phyloP scores from a whole-genome alignment of 2,113 vertebrate species.

The Noctilio leporinus region DNA sequence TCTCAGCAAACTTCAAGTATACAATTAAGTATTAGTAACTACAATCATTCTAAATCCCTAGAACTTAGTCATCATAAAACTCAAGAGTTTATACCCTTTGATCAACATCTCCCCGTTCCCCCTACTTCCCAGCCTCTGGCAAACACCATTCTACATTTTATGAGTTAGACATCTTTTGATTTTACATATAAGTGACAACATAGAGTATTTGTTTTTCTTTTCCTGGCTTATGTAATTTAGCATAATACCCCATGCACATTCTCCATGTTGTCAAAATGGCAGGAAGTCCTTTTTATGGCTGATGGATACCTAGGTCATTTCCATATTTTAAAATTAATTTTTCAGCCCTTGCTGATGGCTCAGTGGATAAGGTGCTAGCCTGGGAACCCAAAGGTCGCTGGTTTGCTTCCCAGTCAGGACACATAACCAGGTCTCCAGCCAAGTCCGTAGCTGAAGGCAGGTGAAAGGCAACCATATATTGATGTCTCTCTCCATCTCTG shows the following conservation, averaged over 20 bases:
- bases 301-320: too few species aligned
- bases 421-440: too few species aligned
- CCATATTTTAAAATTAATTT: too few species aligned
- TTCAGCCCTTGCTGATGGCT: too few species aligned
- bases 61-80: not conserved
- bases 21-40: not conserved
- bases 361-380: too few species aligned
- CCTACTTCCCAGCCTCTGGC: not conserved
- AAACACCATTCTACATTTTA: not conserved
- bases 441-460: too few species aligned
- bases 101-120: not conserved
- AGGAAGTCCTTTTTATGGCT: not conserved
- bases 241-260: not conserved
- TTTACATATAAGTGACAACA: not conserved
- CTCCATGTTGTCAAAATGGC: not conserved
- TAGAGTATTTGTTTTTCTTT: not conserved
- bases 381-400: too few species aligned
- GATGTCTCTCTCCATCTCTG: too few species aligned
- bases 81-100: not conserved
- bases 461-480: too few species aligned
- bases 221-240: not conserved
- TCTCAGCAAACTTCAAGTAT: not conserved
- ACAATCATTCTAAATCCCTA: not conserved
- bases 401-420: too few species aligned
- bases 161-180: not conserved